Percentiles rank a stretch among this genome's conserved stretches.
Conservation (phyloP, 2,113 vertebrate species). For the Etheostoma spectabile region DNA sequence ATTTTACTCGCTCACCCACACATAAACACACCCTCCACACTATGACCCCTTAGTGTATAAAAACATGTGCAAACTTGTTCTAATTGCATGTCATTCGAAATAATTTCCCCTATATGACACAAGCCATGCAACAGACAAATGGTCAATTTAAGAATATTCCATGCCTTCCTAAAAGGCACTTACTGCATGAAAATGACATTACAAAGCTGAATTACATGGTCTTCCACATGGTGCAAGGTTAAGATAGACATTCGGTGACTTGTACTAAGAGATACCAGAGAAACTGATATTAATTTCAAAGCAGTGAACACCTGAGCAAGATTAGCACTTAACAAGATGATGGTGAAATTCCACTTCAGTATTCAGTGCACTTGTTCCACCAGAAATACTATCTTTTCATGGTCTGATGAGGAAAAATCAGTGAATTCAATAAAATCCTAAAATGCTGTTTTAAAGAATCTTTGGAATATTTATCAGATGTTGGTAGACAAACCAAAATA, state of each 20-base stretch:
- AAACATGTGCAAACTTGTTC: conserved; percentile 74
- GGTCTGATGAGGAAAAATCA: not conserved
- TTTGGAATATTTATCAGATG: conserved; percentile 22
- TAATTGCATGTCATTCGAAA: conserved; percentile 39
- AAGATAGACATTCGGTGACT: conserved; percentile 29
- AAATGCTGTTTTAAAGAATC: not conserved
- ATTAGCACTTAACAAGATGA: conserved; percentile 4
- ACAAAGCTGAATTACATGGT: not conserved
- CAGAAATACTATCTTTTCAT: not conserved
- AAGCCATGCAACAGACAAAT: conserved; percentile 29
- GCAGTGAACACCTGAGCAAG: conserved; percentile 44
- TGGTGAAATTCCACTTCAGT: conserved; percentile 13
- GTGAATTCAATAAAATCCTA: not conserved
- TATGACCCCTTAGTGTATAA: conserved; percentile 25
- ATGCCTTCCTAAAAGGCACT: conserved; percentile 60
- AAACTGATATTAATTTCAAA: not conserved
- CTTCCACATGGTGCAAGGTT: conserved; percentile 31
- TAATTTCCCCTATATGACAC: conserved; percentile 14
- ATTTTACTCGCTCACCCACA: conserved; percentile 36
- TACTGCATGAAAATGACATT: not conserved
- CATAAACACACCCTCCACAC: conserved; percentile 35
- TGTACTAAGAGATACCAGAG: not conserved
- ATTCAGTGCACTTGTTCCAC: conserved; percentile 10
- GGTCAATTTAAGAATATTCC: conserved; percentile 7
- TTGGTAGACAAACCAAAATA: not conserved